These are phyloP conservation scores for Paracanthobrama guichenoti DNA, from an alignment of 2,113 vertebrate genomes.

Conservation along the genomic window DNA sequence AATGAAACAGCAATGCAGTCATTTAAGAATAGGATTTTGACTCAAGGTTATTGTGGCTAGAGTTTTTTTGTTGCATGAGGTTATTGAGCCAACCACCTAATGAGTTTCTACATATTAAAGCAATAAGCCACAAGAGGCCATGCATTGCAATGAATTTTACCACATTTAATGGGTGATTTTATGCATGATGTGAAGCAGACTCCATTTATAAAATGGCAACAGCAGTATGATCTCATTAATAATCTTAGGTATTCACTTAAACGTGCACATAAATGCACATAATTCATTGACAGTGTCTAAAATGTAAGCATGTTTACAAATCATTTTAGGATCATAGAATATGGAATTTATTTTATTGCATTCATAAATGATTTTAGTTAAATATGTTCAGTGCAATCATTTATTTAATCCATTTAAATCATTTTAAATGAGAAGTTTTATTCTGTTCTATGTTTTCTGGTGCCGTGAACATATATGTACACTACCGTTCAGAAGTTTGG, in stretches of 20 bases:
- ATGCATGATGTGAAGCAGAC: neutral
- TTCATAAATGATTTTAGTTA: neutral
- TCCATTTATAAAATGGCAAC: neutral
- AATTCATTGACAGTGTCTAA: neutral
- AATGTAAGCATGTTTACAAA: neutral
- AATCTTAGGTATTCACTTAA: neutral
- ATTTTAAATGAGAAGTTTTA: neutral
- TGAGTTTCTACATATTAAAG: conserved; percentile 22
- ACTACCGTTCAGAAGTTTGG: neutral
- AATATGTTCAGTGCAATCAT: neutral
- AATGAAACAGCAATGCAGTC: neutral
- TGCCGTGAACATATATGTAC: neutral
- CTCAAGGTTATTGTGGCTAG: neutral
- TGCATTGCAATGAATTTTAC: neutral
- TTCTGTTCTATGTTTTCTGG: neutral
- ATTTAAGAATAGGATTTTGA: neutral
- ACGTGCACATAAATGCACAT: neutral
- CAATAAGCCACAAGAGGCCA: neutral
- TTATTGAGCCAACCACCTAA: conserved; percentile 6
- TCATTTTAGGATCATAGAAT: neutral
- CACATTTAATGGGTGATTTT: neutral
- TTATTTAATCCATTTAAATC: neutral
- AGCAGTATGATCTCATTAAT: neutral
- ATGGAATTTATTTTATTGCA: neutral
- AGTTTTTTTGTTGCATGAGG: neutral